Evolutionary conservation across 2,888 invertebrate species (phyloP), one percentile per base, ranked within the genome.

Genomic region (Monopis laevigella): DNA sequence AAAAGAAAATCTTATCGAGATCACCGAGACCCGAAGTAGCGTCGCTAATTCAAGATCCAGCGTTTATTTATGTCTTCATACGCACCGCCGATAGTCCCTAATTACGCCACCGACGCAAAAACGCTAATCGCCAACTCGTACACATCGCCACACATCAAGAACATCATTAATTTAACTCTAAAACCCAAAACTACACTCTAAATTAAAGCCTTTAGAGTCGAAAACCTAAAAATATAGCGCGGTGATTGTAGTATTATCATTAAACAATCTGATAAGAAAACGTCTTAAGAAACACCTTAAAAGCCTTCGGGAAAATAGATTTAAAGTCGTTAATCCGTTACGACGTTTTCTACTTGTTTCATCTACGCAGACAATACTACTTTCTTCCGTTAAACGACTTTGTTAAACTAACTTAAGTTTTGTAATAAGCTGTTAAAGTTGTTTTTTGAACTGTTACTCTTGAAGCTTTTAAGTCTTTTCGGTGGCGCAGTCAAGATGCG

Each of bases 51-150:
- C 70, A 60, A 55, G 52, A 62, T 62, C 62, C 66, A 59, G 65
- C 51, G 62, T 74, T 80, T 75, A 78, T 78, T 78, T 80, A 80
- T 77, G 78, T 78, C 80, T 78, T 77, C 77, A 80, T 80, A 78
- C 72, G 59, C 54, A 65, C 74, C 77, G 77, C 72, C 75, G 77
- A 77, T 77, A 70, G 70, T 62, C 65, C 74, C 74, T 78, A 80
- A 80, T 80, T 80, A 80, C 71, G 65, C 56, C 51, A 59, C 58
- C 55, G 58, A 59, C 58, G 69, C 75, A 80, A 80, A 80, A 80
- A 80, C 77, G 65, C 71, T 75, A 77, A 80, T 78, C 78, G 74
- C 62, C n/a, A 58, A 64, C 65, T 66, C 70, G 65, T 29, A 27
- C 40, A 32, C 32, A 14, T 32, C 32, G 17, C 32, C 17, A 32